Evolutionary conservation across 2,113 vertebrate species (phyloP), one percentile per base, ranked within the genome.

Genomic region (Gallinago jamesoni): DNA sequence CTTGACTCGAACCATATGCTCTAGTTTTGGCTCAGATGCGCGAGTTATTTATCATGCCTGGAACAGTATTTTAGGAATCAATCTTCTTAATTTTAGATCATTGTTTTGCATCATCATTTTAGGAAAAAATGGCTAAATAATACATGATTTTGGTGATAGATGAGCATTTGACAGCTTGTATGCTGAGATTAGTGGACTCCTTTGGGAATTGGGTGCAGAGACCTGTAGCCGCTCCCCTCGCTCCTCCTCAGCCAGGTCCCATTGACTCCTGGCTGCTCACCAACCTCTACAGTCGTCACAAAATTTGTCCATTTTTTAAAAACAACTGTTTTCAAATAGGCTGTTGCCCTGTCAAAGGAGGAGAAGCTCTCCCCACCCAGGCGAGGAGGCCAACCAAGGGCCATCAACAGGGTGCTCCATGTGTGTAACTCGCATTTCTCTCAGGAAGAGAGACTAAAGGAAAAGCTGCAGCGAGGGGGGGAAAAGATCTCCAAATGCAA

Each of bases 191-290:
- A 67, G 16, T 0, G 1, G 12, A 3, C 31, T 50, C 22, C 31
- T 68, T 15, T 0, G 2, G 67, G 41, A 59, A 10, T 0, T 12
- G 22, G 19, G 27, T 30, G n/a, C 41, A 13, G 60, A 33, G 59
- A 74, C 47, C 45, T 67, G 17, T 45, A 24, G 47, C 47, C 33
- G 10, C 18, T 93, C n/a, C 28, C 6, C n/a, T 84, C 0, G 4
- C 20, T 47, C 24, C 37, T 60, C 52, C 37, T 60, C 55, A 45
- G 14, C 17, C 27, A 7, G 35, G 23, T 43, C 15, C 84, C 82
- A 37, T 28, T 52, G 62, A 21, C 45, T 43, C 21, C 47, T 43
- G 73, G 21, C n/a, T 33, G 5, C 47, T 93, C 21, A 17, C 33
- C 35, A 16, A 7, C 27, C 9, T 21, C 59, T 35, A 7, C 7